Evolutionary conservation across 2,888 invertebrate genomes (phyloP).

Genomic region (Synanthedon tipuliformis): DNA sequence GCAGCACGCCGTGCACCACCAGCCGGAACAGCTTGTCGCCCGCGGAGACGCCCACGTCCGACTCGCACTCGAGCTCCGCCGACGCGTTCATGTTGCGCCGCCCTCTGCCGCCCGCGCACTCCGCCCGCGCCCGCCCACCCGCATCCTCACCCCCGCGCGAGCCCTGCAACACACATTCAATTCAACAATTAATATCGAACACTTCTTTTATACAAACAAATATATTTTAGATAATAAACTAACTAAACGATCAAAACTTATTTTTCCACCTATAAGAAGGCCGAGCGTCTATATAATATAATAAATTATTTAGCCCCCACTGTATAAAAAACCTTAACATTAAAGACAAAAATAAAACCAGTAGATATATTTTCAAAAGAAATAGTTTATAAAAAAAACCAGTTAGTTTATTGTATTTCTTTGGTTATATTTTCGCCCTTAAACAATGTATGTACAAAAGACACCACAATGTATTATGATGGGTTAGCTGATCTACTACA

Average conservation of each 20-base stretch:
- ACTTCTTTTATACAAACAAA: too few species aligned
- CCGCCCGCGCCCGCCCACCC: constrained; percentile 15
- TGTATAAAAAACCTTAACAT: too few species aligned
- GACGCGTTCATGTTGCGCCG: constrained; percentile 6
- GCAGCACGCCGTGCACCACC: constrained; percentile 83
- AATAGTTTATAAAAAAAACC: too few species aligned
- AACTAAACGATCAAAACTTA: too few species aligned
- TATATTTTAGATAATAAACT: too few species aligned
- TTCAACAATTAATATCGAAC: too few species aligned
- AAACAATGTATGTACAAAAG: neutral
- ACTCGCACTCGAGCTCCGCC: constrained; percentile 31
- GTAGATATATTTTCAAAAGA: too few species aligned
- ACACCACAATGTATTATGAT: constrained; percentile 15
- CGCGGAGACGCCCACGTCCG: constrained; percentile 44
- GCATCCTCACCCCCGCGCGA: constrained; percentile 9
- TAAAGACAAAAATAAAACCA: too few species aligned
- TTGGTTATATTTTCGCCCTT: neutral
- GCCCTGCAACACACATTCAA: neutral
- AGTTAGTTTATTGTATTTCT: too few species aligned
- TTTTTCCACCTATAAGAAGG: too few species aligned
- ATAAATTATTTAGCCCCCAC: too few species aligned
- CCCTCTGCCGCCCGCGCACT: constrained; percentile 21
- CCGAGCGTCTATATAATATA: too few species aligned
- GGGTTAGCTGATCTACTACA: constrained; percentile 43
- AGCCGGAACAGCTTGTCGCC: constrained; percentile 78